phyloP scores from a whole-genome alignment of 1,140 invertebrate species.

The Aphelinus atriplicis region DNA sequence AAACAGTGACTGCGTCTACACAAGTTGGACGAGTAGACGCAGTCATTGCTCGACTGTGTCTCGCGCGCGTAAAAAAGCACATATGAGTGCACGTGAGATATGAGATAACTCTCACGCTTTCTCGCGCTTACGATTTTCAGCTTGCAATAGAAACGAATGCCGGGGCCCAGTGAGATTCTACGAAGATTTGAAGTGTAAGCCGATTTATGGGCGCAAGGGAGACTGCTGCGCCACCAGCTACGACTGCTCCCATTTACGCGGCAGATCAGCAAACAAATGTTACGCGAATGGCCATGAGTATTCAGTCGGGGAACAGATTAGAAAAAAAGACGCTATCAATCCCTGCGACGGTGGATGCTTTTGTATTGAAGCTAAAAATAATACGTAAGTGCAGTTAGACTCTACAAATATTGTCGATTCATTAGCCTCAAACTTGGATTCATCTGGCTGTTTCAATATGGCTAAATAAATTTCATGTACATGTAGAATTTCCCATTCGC shows the following conservation, averaged over 20 bases:
- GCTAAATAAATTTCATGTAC: too few relatives aligned
- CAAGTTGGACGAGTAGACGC: too few relatives aligned
- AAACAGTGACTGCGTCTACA: too few relatives aligned
- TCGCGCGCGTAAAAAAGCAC: too few relatives aligned
- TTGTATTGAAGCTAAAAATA: neutral
- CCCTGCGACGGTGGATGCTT: slow-evolving; percentile 44
- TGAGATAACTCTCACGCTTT: too few relatives aligned
- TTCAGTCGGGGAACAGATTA: slow-evolving; percentile 39
- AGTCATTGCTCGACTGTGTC: too few relatives aligned
- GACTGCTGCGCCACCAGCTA: slow-evolving; percentile 47
- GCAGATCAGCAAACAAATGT: slow-evolving; percentile 40
- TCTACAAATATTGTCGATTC: too few relatives aligned
- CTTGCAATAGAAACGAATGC: slow-evolving; percentile 45
- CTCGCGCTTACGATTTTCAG: neutral
- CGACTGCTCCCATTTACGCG: slow-evolving; percentile 41
- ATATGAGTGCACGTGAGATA: too few relatives aligned
- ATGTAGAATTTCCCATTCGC: too few relatives aligned
- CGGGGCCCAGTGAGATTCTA: slow-evolving; percentile 44
- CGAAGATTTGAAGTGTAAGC: slow-evolving; percentile 37
- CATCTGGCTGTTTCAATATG: too few relatives aligned
- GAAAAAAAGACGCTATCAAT: slow-evolving; percentile 36
- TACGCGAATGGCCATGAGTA: slow-evolving; percentile 47
- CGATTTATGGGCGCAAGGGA: slow-evolving; percentile 35
- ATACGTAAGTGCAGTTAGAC: slow-evolving; percentile 30
- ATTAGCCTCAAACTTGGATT: too few relatives aligned